Conservation (phyloP, 2,797 vertebrate genomes). For the Acridotheres tristis region DNA sequence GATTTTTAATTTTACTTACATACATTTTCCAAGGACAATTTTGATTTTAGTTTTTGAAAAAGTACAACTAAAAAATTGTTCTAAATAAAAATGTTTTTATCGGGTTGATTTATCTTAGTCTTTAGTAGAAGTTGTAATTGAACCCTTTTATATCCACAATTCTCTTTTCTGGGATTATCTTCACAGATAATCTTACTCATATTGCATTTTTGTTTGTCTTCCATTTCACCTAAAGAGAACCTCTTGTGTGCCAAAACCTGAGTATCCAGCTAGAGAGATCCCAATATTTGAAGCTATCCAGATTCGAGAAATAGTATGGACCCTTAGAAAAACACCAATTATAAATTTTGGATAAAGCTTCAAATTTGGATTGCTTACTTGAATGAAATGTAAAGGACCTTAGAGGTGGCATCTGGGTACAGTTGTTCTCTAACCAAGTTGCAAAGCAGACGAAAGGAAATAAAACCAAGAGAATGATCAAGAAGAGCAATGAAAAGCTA, state of each 20-base stretch:
- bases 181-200: neutral
- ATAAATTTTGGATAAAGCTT: neutral
- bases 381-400: neutral
- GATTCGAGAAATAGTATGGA: neutral
- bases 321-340: neutral
- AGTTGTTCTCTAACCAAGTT: neutral
- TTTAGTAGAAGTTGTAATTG: neutral
- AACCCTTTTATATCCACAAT: neutral
- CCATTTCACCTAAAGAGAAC: neutral
- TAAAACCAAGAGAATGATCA: slow-evolving; percentile 10
- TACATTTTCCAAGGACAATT: neutral
- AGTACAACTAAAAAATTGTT: neutral
- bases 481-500: slow-evolving; percentile 24
- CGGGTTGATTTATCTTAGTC: neutral
- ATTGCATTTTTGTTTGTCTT: neutral
- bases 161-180: neutral
- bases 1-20: neutral
- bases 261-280: neutral
- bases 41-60: neutral
- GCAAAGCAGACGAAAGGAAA: slow-evolving; percentile 1
- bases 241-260: neutral
- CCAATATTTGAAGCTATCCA: neutral
- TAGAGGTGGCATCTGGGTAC: neutral
- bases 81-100: neutral
- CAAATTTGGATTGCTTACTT: neutral